phyloP scores from a whole-genome alignment of 1,140 invertebrate species.

The Wasmannia auropunctata region DNA sequence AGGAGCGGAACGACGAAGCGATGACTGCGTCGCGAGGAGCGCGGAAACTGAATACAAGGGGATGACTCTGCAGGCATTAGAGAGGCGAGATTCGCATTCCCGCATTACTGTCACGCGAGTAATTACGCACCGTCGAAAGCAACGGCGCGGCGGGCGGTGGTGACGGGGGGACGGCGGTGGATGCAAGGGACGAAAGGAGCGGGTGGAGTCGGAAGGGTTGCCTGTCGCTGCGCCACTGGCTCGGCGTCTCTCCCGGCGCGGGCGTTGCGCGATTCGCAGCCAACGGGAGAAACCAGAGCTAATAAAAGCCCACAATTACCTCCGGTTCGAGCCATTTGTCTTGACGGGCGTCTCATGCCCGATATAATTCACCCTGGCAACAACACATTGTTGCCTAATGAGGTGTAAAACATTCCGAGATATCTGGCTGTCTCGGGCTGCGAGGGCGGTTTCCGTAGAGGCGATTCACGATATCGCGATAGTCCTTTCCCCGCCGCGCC shows the following conservation, averaged over 20 bases:
- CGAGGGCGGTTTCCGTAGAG: conserved; percentile 66
- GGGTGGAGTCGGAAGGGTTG: conserved; percentile 53
- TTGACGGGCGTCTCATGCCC: conserved; percentile 84
- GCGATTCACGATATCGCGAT: conserved; percentile 59
- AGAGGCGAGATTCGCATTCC: conserved; percentile 79
- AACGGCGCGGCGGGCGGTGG: conserved; percentile 36
- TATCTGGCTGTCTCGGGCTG: conserved; percentile 80
- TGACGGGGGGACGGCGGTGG: conserved; percentile 30
- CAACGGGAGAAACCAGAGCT: conserved; percentile 79
- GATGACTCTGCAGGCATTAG: conserved; percentile 53
- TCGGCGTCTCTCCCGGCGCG: conserved; percentile 48
- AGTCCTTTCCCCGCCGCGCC: conserved; percentile 24
- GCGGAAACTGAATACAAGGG: conserved; percentile 4
- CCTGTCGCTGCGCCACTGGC: conserved; percentile 57
- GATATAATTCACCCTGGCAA: conserved; percentile 86
- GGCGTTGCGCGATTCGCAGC: conserved; percentile 71
- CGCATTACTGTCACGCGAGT: conserved; percentile 84
- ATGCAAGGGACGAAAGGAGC: conserved; percentile 47
- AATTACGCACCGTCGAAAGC: conserved; percentile 79
- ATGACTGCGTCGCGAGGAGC: conserved; percentile 19
- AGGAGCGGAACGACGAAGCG: background rate
- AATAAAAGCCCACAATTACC: conserved; percentile 86
- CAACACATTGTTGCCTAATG: conserved; percentile 86
- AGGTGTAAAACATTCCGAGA: conserved; percentile 85
- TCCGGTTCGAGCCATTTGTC: conserved; percentile 85